A percentile compares a stretch with the other conserved stretches of the same genome.
Evolutionary conservation across 1,140 invertebrate species (phyloP).

Genomic region (Panulirus ornatus): DNA sequence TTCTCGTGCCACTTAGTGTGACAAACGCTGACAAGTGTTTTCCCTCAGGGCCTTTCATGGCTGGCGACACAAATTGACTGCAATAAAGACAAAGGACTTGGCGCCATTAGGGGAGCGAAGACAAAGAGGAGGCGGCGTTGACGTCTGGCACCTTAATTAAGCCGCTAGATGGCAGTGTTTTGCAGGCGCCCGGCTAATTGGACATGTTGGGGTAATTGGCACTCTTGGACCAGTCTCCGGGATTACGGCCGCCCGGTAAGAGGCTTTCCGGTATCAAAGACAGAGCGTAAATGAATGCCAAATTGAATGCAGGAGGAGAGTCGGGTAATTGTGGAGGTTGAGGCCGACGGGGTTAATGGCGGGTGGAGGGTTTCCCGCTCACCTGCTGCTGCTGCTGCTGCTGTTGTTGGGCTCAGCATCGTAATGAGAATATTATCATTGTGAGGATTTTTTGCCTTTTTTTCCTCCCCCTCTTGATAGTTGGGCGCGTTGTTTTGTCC

Average conservation of each 20-base stretch:
- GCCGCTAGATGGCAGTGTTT: conserved; percentile 71
- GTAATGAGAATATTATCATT: too few relatives aligned
- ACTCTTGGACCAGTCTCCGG: conserved; percentile 9
- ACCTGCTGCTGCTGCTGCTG: too few relatives aligned
- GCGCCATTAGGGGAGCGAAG: conserved; percentile 73
- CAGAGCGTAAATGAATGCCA: conserved; percentile 68
- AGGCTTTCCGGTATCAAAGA: conserved; percentile 70
- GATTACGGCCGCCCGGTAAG: conserved; percentile 61
- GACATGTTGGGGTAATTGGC: conserved; percentile 64
- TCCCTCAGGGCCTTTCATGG: conserved; percentile 72
- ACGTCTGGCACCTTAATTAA: conserved; percentile 73
- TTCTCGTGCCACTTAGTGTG: conserved; percentile 69
- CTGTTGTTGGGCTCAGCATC: too few relatives aligned
- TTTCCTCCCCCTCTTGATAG: too few relatives aligned
- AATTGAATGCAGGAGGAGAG: conserved; percentile 70
- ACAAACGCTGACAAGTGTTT: conserved; percentile 74
- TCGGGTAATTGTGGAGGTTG: conserved; percentile 10
- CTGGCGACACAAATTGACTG: conserved; percentile 74
- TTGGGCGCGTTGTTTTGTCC: too few relatives aligned
- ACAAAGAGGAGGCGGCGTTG: conserved; percentile 72
- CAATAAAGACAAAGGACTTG: conserved; percentile 74
- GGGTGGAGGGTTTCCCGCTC: too few relatives aligned
- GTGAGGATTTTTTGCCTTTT: too few relatives aligned
- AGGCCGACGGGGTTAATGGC: conserved; percentile 15
- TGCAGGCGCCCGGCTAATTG: conserved; percentile 70